These are phyloP conservation scores for Hippocampus abdominalis DNA, from an alignment of 2,113 vertebrate genomes.

Conservation along the genomic window DNA sequence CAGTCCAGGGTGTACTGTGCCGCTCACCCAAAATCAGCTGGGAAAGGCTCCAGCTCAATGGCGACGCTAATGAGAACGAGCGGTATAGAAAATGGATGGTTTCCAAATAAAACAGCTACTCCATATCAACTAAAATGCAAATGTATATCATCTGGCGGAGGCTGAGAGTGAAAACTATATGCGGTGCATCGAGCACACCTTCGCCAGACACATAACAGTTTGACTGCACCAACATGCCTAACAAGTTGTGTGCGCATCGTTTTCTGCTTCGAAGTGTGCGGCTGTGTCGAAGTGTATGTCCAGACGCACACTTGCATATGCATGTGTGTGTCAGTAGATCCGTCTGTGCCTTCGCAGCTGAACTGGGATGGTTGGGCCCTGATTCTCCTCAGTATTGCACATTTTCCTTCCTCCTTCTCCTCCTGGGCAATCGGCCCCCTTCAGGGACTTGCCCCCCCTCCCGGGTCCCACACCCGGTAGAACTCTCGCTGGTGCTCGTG, in stretches of 20 bases:
- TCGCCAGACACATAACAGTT: not conserved
- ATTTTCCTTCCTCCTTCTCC: slow-evolving; percentile 14
- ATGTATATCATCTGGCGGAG: not conserved
- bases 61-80: no score
- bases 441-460: no score
- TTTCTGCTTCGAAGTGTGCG: slow-evolving; percentile 4
- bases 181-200: not conserved
- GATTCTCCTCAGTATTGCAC: slow-evolving; percentile 10
- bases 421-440: no score
- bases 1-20: no score
- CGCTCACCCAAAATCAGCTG: no score
- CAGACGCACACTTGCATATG: slow-evolving; percentile 20
- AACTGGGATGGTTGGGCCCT: slow-evolving; percentile 44
- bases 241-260: slow-evolving; percentile 10
- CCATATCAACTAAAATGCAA: not conserved
- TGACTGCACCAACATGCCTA: not conserved
- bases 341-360: slow-evolving; percentile 67
- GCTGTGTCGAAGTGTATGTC: slow-evolving; percentile 21
- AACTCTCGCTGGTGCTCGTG: no score
- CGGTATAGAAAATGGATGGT: no score
- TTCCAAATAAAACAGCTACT: not conserved
- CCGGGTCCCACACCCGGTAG: no score
- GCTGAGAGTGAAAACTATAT: not conserved
- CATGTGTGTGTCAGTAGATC: slow-evolving; percentile 44
- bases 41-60: no score